phyloP scores from a whole-genome alignment of 2,888 invertebrate species.

The Drosophila peninsularis region DNA sequence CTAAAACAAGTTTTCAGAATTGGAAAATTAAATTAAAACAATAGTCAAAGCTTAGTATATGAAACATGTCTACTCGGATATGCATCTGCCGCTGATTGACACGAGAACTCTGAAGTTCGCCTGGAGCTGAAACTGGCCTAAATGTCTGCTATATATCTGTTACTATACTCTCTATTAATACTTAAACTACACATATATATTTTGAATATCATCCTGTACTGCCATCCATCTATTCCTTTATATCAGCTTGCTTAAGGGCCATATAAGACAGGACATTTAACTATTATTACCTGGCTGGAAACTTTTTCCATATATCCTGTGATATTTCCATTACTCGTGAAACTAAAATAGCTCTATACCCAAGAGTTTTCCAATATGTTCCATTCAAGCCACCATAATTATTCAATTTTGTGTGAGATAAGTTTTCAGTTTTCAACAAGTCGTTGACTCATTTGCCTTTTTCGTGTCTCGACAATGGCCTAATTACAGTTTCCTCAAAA shows the following conservation, averaged over 20 bases:
- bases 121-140: too few species aligned
- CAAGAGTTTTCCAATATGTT: background rate
- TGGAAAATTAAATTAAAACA: constrained; percentile 1
- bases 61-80: background rate
- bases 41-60: background rate
- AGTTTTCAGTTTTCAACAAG: background rate
- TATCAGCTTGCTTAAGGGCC: too few species aligned
- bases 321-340: too few species aligned
- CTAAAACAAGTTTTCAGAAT: constrained; percentile 6
- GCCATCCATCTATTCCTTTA: too few species aligned
- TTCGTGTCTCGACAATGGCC: background rate
- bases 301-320: too few species aligned
- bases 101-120: background rate
- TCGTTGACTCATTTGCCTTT: background rate
- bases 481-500: constrained; percentile 31
- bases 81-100: background rate
- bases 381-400: background rate
- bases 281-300: too few species aligned
- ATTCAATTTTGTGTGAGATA: background rate
- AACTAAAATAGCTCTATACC: background rate
- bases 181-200: too few species aligned
- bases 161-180: too few species aligned
- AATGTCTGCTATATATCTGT: too few species aligned
- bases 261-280: too few species aligned
- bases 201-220: too few species aligned